Evolutionary conservation across 2,888 invertebrate genomes (phyloP).

Genomic region (Eubasilissa splendida): DNA sequence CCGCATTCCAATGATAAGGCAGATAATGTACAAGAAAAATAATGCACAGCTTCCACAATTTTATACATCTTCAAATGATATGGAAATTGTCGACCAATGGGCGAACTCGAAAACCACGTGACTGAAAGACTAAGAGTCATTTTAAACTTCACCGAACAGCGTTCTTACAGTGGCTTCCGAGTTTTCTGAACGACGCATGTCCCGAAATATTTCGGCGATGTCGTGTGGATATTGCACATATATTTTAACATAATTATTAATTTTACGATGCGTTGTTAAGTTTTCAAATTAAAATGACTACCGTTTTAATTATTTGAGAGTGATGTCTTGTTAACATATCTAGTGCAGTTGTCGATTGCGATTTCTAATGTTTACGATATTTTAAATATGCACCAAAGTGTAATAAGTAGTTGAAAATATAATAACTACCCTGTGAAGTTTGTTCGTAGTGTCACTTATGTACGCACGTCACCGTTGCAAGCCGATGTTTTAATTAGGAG

Average conservation of each 20-base stretch:
- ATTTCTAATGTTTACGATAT: background rate
- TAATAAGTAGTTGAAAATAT: too few relatives aligned
- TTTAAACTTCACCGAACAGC: conserved; percentile 23
- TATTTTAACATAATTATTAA: background rate
- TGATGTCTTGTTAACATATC: too few relatives aligned
- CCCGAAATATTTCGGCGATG: conserved; percentile 26
- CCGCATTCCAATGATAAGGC: conserved; percentile 17
- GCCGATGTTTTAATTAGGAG: background rate
- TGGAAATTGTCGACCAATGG: conserved; percentile 2
- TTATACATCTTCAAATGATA: background rate
- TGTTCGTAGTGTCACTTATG: background rate
- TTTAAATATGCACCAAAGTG: too few relatives aligned
- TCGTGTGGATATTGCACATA: conserved; percentile 8
- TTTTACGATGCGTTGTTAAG: background rate
- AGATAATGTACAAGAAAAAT: background rate
- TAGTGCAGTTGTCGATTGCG: background rate
- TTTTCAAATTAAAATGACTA: background rate
- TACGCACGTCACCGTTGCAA: background rate
- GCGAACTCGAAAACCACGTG: conserved; percentile 28
- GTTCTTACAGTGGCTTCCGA: conserved; percentile 24
- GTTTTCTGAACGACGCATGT: conserved; percentile 29
- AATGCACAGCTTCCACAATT: background rate
- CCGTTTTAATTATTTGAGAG: background rate
- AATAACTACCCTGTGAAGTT: background rate
- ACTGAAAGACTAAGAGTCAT: conserved; percentile 11